Percentiles rank a stretch among this genome's conserved stretches.
Evolutionary conservation across 2,888 invertebrate genomes (phyloP).

Genomic region (Cecidostiba fungosa): DNA sequence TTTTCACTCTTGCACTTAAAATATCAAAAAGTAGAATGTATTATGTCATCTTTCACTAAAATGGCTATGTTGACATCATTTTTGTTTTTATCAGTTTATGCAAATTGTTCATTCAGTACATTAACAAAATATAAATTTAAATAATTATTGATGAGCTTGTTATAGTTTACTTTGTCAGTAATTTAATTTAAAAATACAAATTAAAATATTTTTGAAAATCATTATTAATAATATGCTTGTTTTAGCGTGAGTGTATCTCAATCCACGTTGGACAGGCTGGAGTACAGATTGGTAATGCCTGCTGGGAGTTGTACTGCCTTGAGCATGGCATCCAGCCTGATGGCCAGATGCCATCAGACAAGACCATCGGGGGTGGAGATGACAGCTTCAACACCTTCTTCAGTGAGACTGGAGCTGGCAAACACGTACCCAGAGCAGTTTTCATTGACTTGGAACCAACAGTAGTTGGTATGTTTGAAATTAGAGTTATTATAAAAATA

Average conservation of each 20-base stretch:
- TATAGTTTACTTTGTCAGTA: no score
- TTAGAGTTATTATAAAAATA: not conserved
- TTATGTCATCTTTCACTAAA: constrained; percentile 36
- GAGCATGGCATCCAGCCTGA: constrained; percentile 96
- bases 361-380: constrained; percentile 93
- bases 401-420: constrained; percentile 96
- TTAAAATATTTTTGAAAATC: no score
- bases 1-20: constrained; percentile 49
- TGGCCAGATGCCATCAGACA: constrained; percentile 96
- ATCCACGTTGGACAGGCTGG: constrained; percentile 91
- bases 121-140: no score
- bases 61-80: constrained; percentile 33
- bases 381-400: constrained; percentile 97
- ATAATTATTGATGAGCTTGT: no score
- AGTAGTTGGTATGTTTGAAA: constrained; percentile 85
- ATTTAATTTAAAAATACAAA: no score
- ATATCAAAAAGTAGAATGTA: constrained; percentile 37
- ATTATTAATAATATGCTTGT: constrained; percentile 58
- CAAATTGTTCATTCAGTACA: not conserved
- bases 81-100: not conserved
- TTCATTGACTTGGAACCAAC: constrained; percentile 98
- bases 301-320: constrained; percentile 93
- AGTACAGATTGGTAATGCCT: constrained; percentile 94
- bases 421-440: constrained; percentile 96
- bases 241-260: constrained; percentile 89